Base-by-base conservation (phyloP, 2,797 vertebrate genomes). In the Hypotaenidia okinawae region DNA sequence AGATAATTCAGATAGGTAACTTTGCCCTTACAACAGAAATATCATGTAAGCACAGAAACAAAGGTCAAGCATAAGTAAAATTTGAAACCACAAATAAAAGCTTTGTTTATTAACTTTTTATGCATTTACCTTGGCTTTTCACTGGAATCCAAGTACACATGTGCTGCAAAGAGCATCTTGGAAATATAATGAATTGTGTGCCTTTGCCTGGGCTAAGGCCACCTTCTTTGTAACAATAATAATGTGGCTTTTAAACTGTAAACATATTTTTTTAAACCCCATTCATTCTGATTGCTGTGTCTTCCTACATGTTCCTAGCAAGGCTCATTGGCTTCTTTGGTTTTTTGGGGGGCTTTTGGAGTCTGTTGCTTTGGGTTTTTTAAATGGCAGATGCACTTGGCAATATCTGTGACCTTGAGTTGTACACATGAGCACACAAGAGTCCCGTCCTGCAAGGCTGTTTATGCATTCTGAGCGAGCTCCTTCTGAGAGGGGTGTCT, bases 391-490 rank as follows among this genome's bases (percentile, higher is more conserved):
- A 64, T 70, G 64, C 74, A 89, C 85, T 91, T 94, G 86, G 84
- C 85, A 94, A 8, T 28, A 70, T 51, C 25, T 86, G 74, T 87
- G 96, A 96, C 96, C 96, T 97, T 97, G 95, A 94, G 88, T 3
- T 75, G 75, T 80, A 73, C 84, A 86, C 81, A 59, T 45, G 58
- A 90, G 64, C 78, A 67, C 78, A 92, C 58, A 58, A 74, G 49
- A 93, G 86, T 57, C 64, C 54, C 33, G 84, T 89, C 67, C 77
- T 86, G 84, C 77, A 68, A 92, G 69, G 90, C 82, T 96, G 70
- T 74, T 97, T 96, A 70, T 85, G 91, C 90, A 97, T 97, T 96
- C 97, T 82, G 62, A 87, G 73, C 78, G 49, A 57, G 87, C 78
- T 89, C 81, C 85, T 95, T 92, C 84, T 39, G 89, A 94, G 87